phyloP scores from a whole-genome alignment of 1,140 invertebrate genomes.

The Heliconius hermathena region DNA sequence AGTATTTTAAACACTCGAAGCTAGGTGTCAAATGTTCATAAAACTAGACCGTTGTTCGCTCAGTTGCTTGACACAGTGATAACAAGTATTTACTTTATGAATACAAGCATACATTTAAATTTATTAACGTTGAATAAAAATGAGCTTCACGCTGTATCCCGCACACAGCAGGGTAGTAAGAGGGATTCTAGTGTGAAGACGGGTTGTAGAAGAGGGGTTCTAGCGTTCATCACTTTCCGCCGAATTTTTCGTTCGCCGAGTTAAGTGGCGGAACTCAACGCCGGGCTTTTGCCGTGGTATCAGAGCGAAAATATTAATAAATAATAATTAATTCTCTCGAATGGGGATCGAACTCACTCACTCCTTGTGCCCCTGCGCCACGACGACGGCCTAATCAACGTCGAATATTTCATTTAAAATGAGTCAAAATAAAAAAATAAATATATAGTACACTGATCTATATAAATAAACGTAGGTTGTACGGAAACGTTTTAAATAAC shows the following conservation, averaged over 20 bases:
- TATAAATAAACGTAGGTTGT: not conserved
- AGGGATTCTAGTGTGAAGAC: too few species aligned
- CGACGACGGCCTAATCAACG: not conserved
- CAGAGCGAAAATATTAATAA: too few species aligned
- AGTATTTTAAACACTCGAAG: not conserved
- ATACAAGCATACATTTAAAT: not conserved
- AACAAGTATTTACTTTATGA: constrained; percentile 12
- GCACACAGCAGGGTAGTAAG: too few species aligned
- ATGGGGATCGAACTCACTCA: too few species aligned
- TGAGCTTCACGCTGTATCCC: too few species aligned
- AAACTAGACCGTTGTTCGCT: constrained; percentile 24
- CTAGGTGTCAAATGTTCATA: constrained; percentile 8
- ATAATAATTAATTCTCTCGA: too few species aligned
- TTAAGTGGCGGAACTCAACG: too few species aligned
- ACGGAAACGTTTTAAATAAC: constrained; percentile 9
- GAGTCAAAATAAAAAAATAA: not conserved
- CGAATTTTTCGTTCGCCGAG: too few species aligned
- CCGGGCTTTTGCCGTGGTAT: too few species aligned
- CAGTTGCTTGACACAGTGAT: constrained; percentile 18
- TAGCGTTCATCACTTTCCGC: too few species aligned
- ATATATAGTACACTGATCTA: not conserved
- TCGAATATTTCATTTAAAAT: not conserved
- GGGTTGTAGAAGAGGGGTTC: too few species aligned
- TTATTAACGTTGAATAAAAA: not conserved
- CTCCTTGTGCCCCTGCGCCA: too few species aligned